These are phyloP conservation scores for Drosophila neonasuta DNA, from an alignment of 2,888 invertebrate genomes.

Conservation along the genomic window DNA sequence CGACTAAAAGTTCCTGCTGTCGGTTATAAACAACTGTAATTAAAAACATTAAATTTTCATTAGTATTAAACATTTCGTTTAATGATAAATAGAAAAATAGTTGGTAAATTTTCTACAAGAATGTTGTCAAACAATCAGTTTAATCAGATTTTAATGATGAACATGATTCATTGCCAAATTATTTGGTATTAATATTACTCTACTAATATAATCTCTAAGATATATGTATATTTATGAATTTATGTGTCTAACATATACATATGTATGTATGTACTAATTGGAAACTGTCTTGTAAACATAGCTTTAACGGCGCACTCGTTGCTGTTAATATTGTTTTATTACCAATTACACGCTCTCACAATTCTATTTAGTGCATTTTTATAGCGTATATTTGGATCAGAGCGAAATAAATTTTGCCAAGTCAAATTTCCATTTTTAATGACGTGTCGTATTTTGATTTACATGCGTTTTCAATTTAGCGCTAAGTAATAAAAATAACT, in stretches of 20 bases:
- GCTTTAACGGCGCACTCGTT: background rate
- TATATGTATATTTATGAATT: background rate
- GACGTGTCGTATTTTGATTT: conserved; percentile 15
- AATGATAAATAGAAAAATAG: no score
- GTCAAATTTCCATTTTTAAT: conserved; percentile 15
- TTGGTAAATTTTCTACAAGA: no score
- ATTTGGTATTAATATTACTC: background rate
- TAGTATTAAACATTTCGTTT: background rate
- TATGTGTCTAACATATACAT: no score
- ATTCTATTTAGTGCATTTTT: conserved; percentile 31
- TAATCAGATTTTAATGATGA: no score
- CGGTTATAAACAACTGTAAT: background rate
- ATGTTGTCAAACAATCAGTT: no score
- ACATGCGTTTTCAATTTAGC: conserved; percentile 30
- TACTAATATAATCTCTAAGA: background rate
- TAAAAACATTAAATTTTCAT: background rate
- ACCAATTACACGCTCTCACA: conserved; percentile 24
- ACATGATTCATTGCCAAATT: no score
- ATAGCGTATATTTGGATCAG: background rate
- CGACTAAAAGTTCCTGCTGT: background rate
- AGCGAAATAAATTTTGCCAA: conserved; percentile 18
- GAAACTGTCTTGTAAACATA: background rate
- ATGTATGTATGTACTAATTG: no score
- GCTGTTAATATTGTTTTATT: conserved; percentile 12
- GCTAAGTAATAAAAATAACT: background rate